Evolutionary conservation across 2,888 invertebrate genomes (phyloP).

Genomic region (Cosmia pyralina): DNA sequence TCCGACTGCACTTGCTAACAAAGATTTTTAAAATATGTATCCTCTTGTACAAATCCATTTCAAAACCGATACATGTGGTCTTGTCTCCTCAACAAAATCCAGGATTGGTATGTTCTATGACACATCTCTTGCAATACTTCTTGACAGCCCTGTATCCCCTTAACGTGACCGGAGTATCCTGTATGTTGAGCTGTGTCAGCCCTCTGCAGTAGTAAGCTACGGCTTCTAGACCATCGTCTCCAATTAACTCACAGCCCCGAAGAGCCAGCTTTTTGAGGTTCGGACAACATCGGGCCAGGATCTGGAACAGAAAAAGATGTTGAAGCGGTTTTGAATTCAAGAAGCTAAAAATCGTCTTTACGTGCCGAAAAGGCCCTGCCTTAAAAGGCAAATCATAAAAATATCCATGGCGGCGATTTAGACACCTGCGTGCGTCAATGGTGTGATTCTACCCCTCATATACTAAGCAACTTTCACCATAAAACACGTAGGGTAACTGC

Average conservation of each 20-base stretch:
- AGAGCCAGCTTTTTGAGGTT: slow-evolving; percentile 97
- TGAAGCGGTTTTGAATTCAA: background rate
- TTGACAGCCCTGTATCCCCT: slow-evolving; percentile 97
- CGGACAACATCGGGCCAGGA: slow-evolving; percentile 96
- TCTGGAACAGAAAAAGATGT: slow-evolving; percentile 86
- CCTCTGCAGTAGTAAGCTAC: slow-evolving; percentile 97
- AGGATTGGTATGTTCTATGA: slow-evolving; percentile 98
- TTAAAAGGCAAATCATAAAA: too few species aligned
- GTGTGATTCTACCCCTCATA: too few species aligned
- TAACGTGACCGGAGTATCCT: slow-evolving; percentile 97
- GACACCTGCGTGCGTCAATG: too few species aligned
- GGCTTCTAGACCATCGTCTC: slow-evolving; percentile 95
- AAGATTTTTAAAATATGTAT: background rate
- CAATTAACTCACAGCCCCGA: slow-evolving; percentile 97
- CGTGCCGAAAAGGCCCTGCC: background rate
- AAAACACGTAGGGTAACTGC: too few species aligned
- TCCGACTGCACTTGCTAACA: background rate
- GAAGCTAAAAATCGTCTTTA: background rate
- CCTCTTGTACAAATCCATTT: background rate
- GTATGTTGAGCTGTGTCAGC: slow-evolving; percentile 97
- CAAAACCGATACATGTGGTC: background rate
- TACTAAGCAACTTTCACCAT: too few species aligned
- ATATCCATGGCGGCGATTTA: background rate
- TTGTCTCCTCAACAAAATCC: slow-evolving; percentile 92
- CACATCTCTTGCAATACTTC: slow-evolving; percentile 97